phyloP scores from a whole-genome alignment of 2,888 invertebrate species.

The Balanococcus diminutus region DNA sequence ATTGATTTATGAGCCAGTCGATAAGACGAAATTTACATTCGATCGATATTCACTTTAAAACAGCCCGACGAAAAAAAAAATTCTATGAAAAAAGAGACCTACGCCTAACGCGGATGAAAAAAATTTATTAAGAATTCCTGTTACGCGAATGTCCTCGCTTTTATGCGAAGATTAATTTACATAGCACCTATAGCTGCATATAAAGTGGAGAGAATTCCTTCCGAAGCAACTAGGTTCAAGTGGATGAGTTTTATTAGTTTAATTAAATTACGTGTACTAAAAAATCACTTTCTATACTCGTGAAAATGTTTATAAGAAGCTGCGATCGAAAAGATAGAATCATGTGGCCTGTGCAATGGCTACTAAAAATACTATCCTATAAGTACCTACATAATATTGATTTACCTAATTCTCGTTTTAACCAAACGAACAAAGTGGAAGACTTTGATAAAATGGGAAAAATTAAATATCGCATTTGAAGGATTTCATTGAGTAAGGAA shows the following conservation, averaged over 20 bases:
- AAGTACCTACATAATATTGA: too few relatives aligned
- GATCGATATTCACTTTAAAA: not conserved
- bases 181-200: not conserved
- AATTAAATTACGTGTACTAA: not conserved
- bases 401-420: too few relatives aligned
- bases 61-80: not conserved
- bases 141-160: not conserved
- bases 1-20: not conserved
- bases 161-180: not conserved
- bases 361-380: too few relatives aligned
- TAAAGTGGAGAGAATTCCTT: not conserved
- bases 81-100: not conserved
- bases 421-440: too few relatives aligned
- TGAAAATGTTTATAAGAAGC: too few relatives aligned
- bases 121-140: not conserved
- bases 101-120: not conserved
- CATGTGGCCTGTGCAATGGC: too few relatives aligned
- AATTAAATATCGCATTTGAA: too few relatives aligned
- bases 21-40: not conserved
- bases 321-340: too few relatives aligned
- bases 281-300: not conserved
- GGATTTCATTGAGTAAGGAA: too few relatives aligned
- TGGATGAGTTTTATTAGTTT: too few relatives aligned
- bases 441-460: too few relatives aligned
- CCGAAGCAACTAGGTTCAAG: too few relatives aligned